A percentile compares a stretch with the other conserved stretches of the same genome.
These are phyloP conservation scores for Catharus bicknelli DNA, from an alignment of 2,113 vertebrate genomes.

Conservation along the genomic window DNA sequence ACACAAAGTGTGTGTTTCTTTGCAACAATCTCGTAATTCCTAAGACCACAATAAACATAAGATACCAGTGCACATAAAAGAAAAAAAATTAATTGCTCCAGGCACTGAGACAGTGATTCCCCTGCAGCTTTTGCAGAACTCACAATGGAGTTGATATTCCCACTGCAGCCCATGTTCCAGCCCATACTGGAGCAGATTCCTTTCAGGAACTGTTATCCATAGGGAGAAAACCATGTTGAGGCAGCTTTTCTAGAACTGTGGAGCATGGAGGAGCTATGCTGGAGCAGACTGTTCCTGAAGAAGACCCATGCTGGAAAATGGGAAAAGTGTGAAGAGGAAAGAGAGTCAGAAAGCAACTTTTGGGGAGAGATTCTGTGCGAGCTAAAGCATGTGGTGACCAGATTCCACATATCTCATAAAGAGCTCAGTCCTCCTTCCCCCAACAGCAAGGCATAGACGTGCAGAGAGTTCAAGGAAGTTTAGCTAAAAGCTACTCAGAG, in stretches of 20 bases:
- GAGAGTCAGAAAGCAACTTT: neutral
- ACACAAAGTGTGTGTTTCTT: neutral
- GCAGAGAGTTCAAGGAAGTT: neutral
- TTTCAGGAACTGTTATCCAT: neutral
- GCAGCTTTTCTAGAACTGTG: neutral
- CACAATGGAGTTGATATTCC: neutral
- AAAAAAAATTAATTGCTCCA: neutral
- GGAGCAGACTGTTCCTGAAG: neutral
- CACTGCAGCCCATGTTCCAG: neutral
- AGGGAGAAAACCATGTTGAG: neutral
- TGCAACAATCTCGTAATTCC: neutral
- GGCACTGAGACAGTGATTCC: neutral
- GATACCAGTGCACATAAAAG: rapidly evolving
- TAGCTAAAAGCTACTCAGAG: neutral
- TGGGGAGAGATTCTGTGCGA: neutral
- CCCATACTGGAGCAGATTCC: neutral
- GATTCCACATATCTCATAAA: neutral
- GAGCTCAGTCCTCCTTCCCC: neutral
- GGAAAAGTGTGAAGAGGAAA: neutral
- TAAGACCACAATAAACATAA: neutral
- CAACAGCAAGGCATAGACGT: neutral
- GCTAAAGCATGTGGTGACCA: neutral
- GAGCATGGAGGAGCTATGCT: neutral
- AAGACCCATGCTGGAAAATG: neutral
- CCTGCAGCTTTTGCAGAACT: neutral